Percentiles rank a stretch among this genome's conserved stretches.
Conservation (phyloP, 2,888 invertebrate genomes). For the Oscheius sp. region DNA sequence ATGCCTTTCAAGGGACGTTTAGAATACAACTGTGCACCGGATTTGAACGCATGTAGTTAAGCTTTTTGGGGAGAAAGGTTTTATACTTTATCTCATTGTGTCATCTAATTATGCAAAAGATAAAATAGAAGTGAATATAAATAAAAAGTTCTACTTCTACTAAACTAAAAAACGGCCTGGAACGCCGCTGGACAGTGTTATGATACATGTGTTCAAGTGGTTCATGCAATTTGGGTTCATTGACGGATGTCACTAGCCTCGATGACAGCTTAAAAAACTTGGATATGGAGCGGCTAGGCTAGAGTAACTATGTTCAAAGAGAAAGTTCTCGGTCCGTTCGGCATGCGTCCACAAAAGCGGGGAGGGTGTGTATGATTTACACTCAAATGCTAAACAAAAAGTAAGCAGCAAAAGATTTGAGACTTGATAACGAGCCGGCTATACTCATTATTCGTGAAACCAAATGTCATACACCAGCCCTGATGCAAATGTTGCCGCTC, state of each 20-base stretch:
- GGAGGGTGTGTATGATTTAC: constrained; percentile 31
- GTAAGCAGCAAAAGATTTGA: constrained; percentile 14
- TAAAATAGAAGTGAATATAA: no score
- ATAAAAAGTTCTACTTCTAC: no score
- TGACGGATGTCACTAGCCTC: constrained; percentile 29
- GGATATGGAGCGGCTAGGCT: neutral
- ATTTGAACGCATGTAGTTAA: no score
- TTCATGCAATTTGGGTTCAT: constrained; percentile 34
- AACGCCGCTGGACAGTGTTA: constrained; percentile 16
- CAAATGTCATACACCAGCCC: constrained; percentile 22
- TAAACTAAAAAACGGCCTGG: neutral
- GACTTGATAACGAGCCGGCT: constrained; percentile 27
- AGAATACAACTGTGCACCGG: no score
- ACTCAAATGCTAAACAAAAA: constrained; percentile 10
- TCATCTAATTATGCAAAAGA: no score
- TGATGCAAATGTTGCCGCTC: no score
- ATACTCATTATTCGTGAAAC: constrained; percentile 2
- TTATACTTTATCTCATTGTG: no score
- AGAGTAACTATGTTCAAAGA: constrained; percentile 3
- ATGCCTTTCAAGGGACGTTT: no score
- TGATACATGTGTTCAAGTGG: constrained; percentile 34
- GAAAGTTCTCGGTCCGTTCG: constrained; percentile 14
- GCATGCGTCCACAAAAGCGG: constrained; percentile 24
- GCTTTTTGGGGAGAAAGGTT: no score
- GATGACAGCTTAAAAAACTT: constrained; percentile 32